These are phyloP conservation scores for Brevimyrus niger DNA, from an alignment of 2,113 vertebrate species.

Conservation along the genomic window DNA sequence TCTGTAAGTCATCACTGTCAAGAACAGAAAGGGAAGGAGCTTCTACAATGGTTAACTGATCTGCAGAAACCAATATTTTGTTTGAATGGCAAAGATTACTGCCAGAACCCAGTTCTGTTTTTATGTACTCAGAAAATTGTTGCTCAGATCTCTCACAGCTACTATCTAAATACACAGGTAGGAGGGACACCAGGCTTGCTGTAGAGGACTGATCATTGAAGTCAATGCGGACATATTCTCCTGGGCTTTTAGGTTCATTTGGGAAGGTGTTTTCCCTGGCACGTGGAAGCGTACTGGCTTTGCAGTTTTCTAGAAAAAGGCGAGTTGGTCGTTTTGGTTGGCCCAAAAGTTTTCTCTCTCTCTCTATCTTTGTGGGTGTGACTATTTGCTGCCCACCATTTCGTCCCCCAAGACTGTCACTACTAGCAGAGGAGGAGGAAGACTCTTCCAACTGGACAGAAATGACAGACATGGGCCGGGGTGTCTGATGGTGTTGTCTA, in stretches of 20 bases:
- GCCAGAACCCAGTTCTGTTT: constrained; percentile 65
- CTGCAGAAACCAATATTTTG: constrained; percentile 32
- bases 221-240: constrained; percentile 79
- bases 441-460: constrained; percentile 62
- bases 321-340: constrained; percentile 67
- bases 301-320: constrained; percentile 68
- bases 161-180: constrained; percentile 28
- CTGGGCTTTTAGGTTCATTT: constrained; percentile 74
- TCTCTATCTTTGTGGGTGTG: constrained; percentile 50
- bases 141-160: constrained; percentile 38
- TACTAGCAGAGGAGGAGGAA: constrained; percentile 75
- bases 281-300: constrained; percentile 74
- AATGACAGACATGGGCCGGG: constrained; percentile 57
- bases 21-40: constrained; percentile 11
- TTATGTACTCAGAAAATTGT: constrained; percentile 65
- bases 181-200: constrained; percentile 34
- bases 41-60: constrained; percentile 18
- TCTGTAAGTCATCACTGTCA: constrained; percentile 31
- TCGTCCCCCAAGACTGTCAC: constrained; percentile 72
- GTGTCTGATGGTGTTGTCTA: constrained; percentile 50
- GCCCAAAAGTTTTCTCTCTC: constrained; percentile 56
- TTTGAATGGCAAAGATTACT: constrained; percentile 37
- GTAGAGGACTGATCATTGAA: constrained; percentile 63
- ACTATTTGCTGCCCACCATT: constrained; percentile 34
- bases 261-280: constrained; percentile 65